These are phyloP conservation scores for Cancer borealis DNA, from an alignment of 2,888 invertebrate species.

Conservation along the genomic window DNA sequence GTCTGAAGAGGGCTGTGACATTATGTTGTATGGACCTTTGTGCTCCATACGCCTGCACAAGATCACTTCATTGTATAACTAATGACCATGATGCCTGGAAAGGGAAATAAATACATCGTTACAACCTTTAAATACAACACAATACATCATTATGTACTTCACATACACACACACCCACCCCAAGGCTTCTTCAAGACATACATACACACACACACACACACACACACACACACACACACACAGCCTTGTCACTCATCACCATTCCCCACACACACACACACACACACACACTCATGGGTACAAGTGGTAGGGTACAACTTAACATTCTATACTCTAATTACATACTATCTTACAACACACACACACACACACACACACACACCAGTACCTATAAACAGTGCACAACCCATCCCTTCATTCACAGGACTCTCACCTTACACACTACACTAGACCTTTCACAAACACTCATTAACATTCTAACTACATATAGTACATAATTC, in stretches of 20 bases:
- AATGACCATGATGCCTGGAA: slow-evolving; percentile 65
- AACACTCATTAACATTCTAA: neutral
- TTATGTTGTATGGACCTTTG: slow-evolving; percentile 71
- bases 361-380: too few relatives aligned
- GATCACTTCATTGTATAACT: slow-evolving; percentile 61
- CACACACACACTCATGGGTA: too few relatives aligned
- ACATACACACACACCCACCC: neutral
- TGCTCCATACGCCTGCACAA: slow-evolving; percentile 66
- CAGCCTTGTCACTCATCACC: neutral
- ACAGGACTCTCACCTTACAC: neutral
- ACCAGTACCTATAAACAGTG: too few relatives aligned
- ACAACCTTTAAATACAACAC: neutral
- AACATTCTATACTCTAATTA: too few relatives aligned
- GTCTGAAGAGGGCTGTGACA: slow-evolving; percentile 70
- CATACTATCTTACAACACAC: neutral
- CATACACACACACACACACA: neutral
- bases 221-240: neutral
- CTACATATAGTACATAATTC: neutral
- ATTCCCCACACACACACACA: neutral
- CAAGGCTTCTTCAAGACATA: neutral
- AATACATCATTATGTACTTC: neutral
- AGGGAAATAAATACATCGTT: neutral
- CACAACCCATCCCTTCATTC: neutral
- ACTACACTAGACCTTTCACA: neutral
- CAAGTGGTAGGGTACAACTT: too few relatives aligned